Percentiles rank a stretch among this genome's conserved stretches.
phyloP scores from a whole-genome alignment of 1,140 invertebrate genomes.

The Drosophila micromelanica region DNA sequence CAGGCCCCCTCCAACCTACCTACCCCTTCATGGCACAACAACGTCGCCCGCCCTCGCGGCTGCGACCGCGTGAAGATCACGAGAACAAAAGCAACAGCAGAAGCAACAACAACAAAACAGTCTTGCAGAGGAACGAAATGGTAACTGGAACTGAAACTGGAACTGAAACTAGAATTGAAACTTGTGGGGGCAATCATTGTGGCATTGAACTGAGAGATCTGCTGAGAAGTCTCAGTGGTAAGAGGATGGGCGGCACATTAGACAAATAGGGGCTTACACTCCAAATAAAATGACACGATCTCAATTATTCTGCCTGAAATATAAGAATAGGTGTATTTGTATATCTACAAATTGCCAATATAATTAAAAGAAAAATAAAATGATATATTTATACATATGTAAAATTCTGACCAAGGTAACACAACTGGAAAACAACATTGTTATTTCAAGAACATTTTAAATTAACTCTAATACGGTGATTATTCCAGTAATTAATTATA shows the following conservation, averaged over 20 bases:
- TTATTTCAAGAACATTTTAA: too few species aligned
- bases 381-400: too few species aligned
- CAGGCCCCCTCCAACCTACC: slow-evolving; percentile 13
- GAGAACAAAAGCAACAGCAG: slow-evolving; percentile 24
- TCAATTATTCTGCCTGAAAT: not conserved
- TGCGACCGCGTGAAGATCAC: slow-evolving; percentile 68
- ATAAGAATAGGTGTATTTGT: not conserved
- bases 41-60: slow-evolving; percentile 4
- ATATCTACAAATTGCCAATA: too few species aligned
- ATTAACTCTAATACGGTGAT: too few species aligned
- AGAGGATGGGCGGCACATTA: slow-evolving; percentile 21
- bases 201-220: slow-evolving; percentile 27
- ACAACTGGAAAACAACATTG: too few species aligned
- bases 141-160: slow-evolving; percentile 61
- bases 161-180: slow-evolving; percentile 11
- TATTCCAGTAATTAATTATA: too few species aligned
- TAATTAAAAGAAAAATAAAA: too few species aligned
- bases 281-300: not conserved
- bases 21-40: not conserved
- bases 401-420: too few species aligned
- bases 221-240: not conserved
- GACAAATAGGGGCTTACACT: not conserved
- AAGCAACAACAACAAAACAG: slow-evolving; percentile 33
- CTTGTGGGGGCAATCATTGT: slow-evolving; percentile 17
- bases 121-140: slow-evolving; percentile 56